Evolutionary conservation across 2,113 vertebrate genomes (phyloP), one percentile per base, ranked within the genome.

Genomic region (Odontesthes bonariensis): DNA sequence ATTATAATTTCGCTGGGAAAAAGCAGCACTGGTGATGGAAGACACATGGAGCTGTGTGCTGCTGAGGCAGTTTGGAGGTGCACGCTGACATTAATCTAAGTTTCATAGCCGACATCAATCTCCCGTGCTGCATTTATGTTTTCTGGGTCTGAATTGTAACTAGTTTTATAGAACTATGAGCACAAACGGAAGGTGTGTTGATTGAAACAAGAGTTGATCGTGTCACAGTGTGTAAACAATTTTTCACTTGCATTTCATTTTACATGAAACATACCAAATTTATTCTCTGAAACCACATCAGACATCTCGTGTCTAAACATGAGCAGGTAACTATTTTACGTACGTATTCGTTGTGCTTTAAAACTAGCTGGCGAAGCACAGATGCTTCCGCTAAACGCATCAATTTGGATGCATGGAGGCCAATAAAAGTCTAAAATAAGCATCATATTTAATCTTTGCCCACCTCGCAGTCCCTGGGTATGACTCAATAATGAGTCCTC

Each of bases 401-500:
- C 77, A 83, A 63, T 61, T 68, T 3, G 19, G 49, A 77, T 73
- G 64, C 70, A 61, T 44, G 33, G 65, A 51, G 53, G 49, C 44
- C 12, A 73, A 68, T 81, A 78, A 67, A 77, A 32, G 56, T 56
- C 63, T 57, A 54, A 85, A 83, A 89, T 73, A 85, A 64, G 67
- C 49, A 59, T 79, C 70, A 58, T 85, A 65, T 85, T 83, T 85
- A 77, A 83, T 79, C 35, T 40, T 56, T 56, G 73, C 69, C 79
- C 71, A 74, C 75, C 72, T 71, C 58, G n/a, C 20, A 62, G 62
- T 86, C 76, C 79, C 70, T 38, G 63, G 63, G 67, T 75, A 66
- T 38, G 32, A 66, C 40, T 78, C 81, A 73, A 75, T 84, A 89
- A 84, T 82, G 79, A 88, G 69, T 38, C 58, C 73, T 46, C n/a